Conservation (phyloP, 2,797 vertebrate genomes). For the Pangasius sanitwongsei region DNA sequence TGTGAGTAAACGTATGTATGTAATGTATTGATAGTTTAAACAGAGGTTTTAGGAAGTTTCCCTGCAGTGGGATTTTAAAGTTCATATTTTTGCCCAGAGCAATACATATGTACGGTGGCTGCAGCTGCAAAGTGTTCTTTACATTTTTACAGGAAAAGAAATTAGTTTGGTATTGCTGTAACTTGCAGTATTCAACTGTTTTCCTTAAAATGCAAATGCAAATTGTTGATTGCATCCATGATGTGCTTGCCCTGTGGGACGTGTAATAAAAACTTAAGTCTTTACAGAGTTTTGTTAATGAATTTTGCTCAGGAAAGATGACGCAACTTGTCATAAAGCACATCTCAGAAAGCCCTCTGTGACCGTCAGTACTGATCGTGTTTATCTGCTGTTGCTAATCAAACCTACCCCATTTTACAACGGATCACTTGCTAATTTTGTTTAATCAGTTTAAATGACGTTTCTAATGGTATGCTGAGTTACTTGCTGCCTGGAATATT, state of each 20-base stretch:
- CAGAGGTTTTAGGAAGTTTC: constrained; percentile 45
- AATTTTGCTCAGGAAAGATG: constrained; percentile 1
- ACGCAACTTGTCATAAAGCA: neutral
- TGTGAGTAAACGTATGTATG: constrained; percentile 48
- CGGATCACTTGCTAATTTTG: neutral
- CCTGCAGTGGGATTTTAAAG: constrained; percentile 38
- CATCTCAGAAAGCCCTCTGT: neutral
- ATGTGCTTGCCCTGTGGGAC: constrained; percentile 50
- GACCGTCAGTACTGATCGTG: neutral
- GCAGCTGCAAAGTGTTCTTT: constrained; percentile 35
- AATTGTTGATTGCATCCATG: constrained; percentile 39
- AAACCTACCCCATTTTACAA: neutral
- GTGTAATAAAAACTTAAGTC: constrained; percentile 55
- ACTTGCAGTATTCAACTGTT: constrained; percentile 33
- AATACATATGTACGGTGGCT: constrained; percentile 45
- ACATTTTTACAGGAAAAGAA: constrained; percentile 9
- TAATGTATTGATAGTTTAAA: constrained; percentile 48
- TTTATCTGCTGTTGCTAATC: neutral
- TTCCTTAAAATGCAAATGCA: constrained; percentile 33
- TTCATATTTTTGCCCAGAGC: constrained; percentile 42
- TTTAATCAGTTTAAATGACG: neutral
- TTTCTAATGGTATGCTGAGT: neutral
- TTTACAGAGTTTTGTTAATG: constrained; percentile 27
- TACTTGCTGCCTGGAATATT: neutral
- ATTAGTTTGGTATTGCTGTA: constrained; percentile 36